Evolutionary conservation across 2,888 invertebrate genomes (phyloP).

Genomic region (Crematogaster levior): DNA sequence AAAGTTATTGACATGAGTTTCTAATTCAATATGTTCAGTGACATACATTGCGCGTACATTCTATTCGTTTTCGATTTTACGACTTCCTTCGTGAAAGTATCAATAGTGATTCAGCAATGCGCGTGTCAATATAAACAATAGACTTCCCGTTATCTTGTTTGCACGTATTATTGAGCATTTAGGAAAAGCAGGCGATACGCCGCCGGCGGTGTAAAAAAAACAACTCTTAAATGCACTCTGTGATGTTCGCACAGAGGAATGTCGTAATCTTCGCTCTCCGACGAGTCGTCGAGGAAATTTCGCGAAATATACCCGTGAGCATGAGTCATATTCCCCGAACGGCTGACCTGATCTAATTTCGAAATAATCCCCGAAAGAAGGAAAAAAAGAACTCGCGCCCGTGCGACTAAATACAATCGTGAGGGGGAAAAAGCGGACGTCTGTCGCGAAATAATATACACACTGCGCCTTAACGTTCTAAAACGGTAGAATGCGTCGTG

Average conservation of each 20-base stretch:
- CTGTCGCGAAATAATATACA: constrained; percentile 26
- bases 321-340: constrained; percentile 48
- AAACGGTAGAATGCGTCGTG: constrained; percentile 16
- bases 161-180: constrained; percentile 18
- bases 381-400: constrained; percentile 37
- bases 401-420: constrained; percentile 55
- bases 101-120: constrained; percentile 30
- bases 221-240: constrained; percentile 37
- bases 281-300: constrained; percentile 32
- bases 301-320: constrained; percentile 40
- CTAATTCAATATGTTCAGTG: background rate
- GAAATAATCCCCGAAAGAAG: constrained; percentile 59
- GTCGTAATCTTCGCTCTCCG: constrained; percentile 40
- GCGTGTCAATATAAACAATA: constrained; percentile 40
- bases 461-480: background rate
- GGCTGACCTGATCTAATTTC: constrained; percentile 68
- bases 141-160: constrained; percentile 40
- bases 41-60: background rate
- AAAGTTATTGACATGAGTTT: background rate
- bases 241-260: constrained; percentile 51
- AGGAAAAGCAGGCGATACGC: constrained; percentile 2
- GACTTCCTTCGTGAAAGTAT: constrained; percentile 15
- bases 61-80: constrained; percentile 27
- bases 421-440: constrained; percentile 2
- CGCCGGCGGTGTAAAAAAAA: background rate